Conservation (phyloP, 2,797 vertebrate genomes). For the Gallinago solitaria region DNA sequence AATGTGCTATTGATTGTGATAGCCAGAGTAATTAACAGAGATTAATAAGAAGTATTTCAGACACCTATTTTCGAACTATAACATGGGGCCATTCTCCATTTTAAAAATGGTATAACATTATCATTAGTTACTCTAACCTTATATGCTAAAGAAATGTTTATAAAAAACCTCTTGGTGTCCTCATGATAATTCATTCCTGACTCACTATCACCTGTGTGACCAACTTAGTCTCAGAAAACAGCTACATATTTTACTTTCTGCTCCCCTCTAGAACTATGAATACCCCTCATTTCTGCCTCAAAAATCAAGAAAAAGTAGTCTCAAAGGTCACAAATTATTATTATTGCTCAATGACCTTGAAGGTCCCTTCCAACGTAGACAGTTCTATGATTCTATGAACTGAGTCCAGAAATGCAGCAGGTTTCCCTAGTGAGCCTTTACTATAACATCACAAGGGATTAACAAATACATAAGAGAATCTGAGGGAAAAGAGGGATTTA, state of each 20-base stretch:
- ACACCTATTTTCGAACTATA: neutral
- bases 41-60: neutral
- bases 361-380: neutral
- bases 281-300: neutral
- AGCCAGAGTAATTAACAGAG: neutral
- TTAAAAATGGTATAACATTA: neutral
- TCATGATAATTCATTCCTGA: neutral
- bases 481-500: neutral
- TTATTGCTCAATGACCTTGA: neutral
- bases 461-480: neutral
- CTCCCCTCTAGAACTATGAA: neutral
- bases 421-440: neutral
- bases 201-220: neutral
- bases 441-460: neutral
- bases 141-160: neutral
- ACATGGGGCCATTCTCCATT: rapidly evolving
- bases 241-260: neutral
- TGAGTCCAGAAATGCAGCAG: neutral
- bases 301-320: neutral
- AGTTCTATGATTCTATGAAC: neutral
- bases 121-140: neutral
- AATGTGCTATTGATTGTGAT: neutral
- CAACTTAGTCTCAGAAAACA: neutral
- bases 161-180: neutral
- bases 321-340: neutral